phyloP scores from a whole-genome alignment of 2,888 invertebrate genomes.

The Platyscelio sp. region DNA sequence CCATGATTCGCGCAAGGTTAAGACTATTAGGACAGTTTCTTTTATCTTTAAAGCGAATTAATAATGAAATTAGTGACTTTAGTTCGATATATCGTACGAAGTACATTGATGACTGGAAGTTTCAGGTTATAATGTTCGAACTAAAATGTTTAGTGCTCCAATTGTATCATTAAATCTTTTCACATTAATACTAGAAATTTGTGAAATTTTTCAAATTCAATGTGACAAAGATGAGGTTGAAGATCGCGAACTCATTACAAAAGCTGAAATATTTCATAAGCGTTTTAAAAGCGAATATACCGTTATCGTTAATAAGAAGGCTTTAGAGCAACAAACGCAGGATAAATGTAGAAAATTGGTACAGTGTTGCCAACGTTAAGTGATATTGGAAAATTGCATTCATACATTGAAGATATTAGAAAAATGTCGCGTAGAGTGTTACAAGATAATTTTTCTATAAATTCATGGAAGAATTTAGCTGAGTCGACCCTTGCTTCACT shows the following conservation, averaged over 20 bases:
- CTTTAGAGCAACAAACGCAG: constrained; percentile 17
- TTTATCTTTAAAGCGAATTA: constrained; percentile 34
- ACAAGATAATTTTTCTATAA: background rate
- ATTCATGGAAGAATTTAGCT: constrained; percentile 1
- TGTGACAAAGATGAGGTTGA: constrained; percentile 65
- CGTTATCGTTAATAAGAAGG: constrained; percentile 59
- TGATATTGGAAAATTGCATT: constrained; percentile 29
- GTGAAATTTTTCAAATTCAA: constrained; percentile 58
- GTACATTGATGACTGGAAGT: constrained; percentile 45
- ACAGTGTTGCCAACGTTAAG: constrained; percentile 13
- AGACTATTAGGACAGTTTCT: constrained; percentile 69
- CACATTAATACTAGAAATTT: constrained; percentile 66
- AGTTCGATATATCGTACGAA: constrained; percentile 70
- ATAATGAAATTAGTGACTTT: constrained; percentile 61
- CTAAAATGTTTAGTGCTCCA: too few relatives aligned
- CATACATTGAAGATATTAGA: constrained; percentile 1
- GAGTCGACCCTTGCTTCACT: constrained; percentile 24
- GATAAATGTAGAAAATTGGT: constrained; percentile 6
- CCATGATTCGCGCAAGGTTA: constrained; percentile 69
- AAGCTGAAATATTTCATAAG: constrained; percentile 64
- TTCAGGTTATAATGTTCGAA: constrained; percentile 62
- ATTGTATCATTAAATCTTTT: constrained; percentile 65
- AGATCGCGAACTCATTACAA: constrained; percentile 21
- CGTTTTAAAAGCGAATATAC: constrained; percentile 58
- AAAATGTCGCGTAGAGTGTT: background rate